Conservation (phyloP, 2,113 vertebrate species). For the Jacana jacana region DNA sequence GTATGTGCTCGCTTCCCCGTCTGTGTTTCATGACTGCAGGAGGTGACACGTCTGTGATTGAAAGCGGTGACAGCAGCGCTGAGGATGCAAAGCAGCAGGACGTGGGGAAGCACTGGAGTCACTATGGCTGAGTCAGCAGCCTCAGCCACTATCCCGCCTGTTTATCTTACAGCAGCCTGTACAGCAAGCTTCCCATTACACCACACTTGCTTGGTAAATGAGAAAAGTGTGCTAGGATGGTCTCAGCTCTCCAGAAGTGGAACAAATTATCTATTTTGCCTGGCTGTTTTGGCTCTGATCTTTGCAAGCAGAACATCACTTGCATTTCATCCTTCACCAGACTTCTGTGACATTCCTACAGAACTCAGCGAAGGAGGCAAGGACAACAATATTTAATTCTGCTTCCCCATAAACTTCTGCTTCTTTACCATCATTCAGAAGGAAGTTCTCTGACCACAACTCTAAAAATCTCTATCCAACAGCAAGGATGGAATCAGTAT, state of each 20-base stretch:
- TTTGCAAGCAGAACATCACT: background rate
- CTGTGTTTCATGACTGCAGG: background rate
- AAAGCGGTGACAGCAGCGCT: background rate
- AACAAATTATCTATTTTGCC: background rate
- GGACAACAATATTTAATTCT: background rate
- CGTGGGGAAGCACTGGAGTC: background rate
- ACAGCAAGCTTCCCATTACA: background rate
- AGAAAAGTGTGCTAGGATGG: background rate
- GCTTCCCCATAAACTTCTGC: background rate
- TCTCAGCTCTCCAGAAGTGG: background rate
- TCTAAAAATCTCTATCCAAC: background rate
- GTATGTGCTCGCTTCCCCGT: fast-evolving
- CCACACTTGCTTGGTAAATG: fast-evolving
- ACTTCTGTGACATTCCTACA: background rate
- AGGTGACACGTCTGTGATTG: background rate
- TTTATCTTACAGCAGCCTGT: background rate
- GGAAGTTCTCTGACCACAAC: background rate
- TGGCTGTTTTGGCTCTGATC: background rate
- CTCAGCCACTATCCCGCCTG: background rate
- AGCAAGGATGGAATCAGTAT: background rate
- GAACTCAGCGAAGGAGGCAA: background rate
- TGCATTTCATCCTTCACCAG: background rate
- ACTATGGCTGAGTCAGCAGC: background rate
- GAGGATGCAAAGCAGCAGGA: background rate
- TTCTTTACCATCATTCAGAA: background rate